Base-by-base conservation (phyloP, 2,888 invertebrate species). In the Meiosimyza decipiens region DNA sequence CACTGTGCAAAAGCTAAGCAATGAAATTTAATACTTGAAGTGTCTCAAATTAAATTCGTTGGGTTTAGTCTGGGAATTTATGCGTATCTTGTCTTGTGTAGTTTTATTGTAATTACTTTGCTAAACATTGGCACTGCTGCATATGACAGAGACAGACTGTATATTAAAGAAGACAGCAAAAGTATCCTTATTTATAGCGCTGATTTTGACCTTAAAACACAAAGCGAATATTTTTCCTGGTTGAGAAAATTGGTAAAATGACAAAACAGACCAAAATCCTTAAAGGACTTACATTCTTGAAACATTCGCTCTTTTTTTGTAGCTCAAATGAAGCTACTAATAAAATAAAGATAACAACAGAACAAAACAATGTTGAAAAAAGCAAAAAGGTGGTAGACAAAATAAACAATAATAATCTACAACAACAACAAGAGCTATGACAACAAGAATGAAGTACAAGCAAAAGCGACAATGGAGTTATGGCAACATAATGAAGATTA, bases 401-500 rank as follows among this genome's bases (percentile, higher is more conserved):
- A 28, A 40, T 40, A 55, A 66, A 55, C 28, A 66, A 66, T 5
- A 57, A 54, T n/a, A 57, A 68, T 11, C 40, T 40, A 28, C 16
- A 28, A 55, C 54, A 40, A 47, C 47, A 55, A 47, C n/a, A 52
- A 22, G 2, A 28, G 28, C 28, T 3, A 28, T 28, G 55, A 7
- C 33, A 15, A 40, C 4, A 16, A 63, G 15, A 16, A 63, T n/a
- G 16, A 63, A 40, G 33, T n/a, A 40, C 16, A 15, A 3, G 63
- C 40, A 6, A 40, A 9, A 7, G 16, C 63, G 1, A 16, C 40
- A 33, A 16, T 63, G 4, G 3, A 60, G 51, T 64, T 22, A 64
- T 64, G 64, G 28, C 64, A 64, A 64, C 64, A 13, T 50, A 64
- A 69, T 70, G 52, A 70, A 70, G 70, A 70, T 70, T 70, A 70